Conservation (phyloP, 2,888 invertebrate genomes). For the Actias luna region DNA sequence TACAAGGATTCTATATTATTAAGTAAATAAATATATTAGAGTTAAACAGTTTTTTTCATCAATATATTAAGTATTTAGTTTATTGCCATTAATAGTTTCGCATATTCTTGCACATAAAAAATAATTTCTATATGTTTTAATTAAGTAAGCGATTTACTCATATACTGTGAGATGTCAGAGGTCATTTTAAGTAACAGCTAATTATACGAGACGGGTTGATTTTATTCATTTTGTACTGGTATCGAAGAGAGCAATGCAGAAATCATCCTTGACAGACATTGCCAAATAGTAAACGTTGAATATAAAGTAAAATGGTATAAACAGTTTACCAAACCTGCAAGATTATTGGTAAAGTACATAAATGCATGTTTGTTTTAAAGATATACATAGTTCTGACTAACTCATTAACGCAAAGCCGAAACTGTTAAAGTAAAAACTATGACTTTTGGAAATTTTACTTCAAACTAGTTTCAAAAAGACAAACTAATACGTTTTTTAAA, state of each 20-base stretch:
- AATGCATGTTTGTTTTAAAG: neutral
- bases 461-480: too few species aligned
- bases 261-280: slow-evolving; percentile 44
- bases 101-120: neutral
- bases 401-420: neutral
- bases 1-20: too few species aligned
- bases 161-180: slow-evolving; percentile 43
- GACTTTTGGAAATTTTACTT: too few species aligned
- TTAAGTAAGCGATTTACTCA: slow-evolving; percentile 18
- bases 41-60: neutral
- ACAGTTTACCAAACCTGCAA: neutral
- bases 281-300: slow-evolving; percentile 33
- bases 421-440: neutral
- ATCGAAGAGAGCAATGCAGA: slow-evolving; percentile 30
- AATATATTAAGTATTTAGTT: neutral
- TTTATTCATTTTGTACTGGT: slow-evolving; percentile 35
- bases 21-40: too few species aligned
- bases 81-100: neutral
- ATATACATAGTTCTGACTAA: neutral
- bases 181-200: slow-evolving; percentile 56
- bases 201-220: slow-evolving; percentile 44
- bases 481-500: too few species aligned
- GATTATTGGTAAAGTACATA: slow-evolving; percentile 5
- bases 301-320: slow-evolving; percentile 13
- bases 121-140: slow-evolving; percentile 17